phyloP scores from a whole-genome alignment of 2,113 vertebrate genomes.

The Tinamus guttatus region DNA sequence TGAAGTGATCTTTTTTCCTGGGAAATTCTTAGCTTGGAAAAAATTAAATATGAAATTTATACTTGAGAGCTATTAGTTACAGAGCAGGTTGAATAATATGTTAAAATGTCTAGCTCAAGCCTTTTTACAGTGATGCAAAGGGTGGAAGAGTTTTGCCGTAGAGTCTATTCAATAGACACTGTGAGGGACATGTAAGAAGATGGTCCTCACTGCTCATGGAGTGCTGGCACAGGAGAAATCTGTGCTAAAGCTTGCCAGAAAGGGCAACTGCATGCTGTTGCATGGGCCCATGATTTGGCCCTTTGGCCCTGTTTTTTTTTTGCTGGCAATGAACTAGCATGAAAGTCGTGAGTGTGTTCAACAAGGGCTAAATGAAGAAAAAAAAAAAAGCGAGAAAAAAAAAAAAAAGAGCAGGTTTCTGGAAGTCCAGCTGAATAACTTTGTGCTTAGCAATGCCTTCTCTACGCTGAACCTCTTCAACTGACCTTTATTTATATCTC shows the following conservation, averaged over 20 bases:
- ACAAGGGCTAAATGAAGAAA: background rate
- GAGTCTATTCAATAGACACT: background rate
- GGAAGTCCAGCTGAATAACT: conserved; percentile 2
- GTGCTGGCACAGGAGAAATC: background rate
- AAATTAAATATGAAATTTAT: background rate
- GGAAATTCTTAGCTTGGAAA: background rate
- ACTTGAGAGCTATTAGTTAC: background rate
- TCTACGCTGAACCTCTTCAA: background rate
- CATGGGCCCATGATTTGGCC: background rate
- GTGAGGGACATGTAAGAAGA: background rate
- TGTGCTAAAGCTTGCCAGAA: background rate
- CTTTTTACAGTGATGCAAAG: background rate
- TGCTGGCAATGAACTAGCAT: background rate
- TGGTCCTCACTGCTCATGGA: background rate
- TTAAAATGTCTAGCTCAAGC: background rate
- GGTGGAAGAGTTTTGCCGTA: background rate
- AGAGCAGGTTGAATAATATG: background rate
- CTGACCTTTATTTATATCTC: conserved; percentile 57
- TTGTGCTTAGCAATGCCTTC: background rate
- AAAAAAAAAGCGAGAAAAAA: background rate
- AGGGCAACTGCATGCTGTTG: fast-evolving
- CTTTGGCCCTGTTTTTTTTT: background rate
- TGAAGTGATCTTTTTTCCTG: background rate
- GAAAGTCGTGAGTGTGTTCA: background rate
- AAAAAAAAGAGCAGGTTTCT: background rate